Base-by-base conservation (phyloP, 2,888 invertebrate species). In the Gymnocheta viridis region DNA sequence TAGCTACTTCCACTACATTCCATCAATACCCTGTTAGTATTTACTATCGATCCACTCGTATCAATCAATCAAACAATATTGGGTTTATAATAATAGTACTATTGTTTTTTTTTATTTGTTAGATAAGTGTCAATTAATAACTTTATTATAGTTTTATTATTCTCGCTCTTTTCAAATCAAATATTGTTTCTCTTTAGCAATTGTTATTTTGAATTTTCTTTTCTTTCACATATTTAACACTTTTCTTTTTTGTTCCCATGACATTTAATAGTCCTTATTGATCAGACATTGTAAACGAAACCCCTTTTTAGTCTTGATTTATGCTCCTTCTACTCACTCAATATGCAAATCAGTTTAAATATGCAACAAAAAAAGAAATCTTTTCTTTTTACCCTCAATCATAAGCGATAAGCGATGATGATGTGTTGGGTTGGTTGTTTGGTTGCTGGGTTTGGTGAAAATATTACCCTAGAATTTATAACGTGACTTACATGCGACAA, bases 171-270 rank as follows among this genome's bases (percentile, higher is more conserved):
- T 70, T 35, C 6, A 38, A 22, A 76, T 79, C 64, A 85, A 85
- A 84, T 84, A 84, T 81, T 85, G 67, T 80, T 84, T 35, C 76
- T 60, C 67, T 84, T 76, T 73, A 81, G 47, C 64, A 62, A 80
- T 73, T 80, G 58, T 73, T 35, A 51, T 24, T 44, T 49, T 49
- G n/a, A 12, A 38, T 54, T 54, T 44, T 35, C 22, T 38, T 44
- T 67, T 38, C 24, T 44, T 54, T 54, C 6, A 5, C 22, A 29
- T 9, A n/a, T 67, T 44, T 49, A 41, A 82, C 82, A 60, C 38
- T 47, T 69, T 69, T 62, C 78, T 64, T 32, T n/a, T 79, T 85
- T 85, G 85, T 86, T 86, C 83, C 83, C 85, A 86, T 85, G 79
- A 85, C 80, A 82, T 78, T 73, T 49, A 58, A 66, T 70, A 62